phyloP scores from a whole-genome alignment of 2,888 invertebrate genomes.

The Pasiphila rectangulata region DNA sequence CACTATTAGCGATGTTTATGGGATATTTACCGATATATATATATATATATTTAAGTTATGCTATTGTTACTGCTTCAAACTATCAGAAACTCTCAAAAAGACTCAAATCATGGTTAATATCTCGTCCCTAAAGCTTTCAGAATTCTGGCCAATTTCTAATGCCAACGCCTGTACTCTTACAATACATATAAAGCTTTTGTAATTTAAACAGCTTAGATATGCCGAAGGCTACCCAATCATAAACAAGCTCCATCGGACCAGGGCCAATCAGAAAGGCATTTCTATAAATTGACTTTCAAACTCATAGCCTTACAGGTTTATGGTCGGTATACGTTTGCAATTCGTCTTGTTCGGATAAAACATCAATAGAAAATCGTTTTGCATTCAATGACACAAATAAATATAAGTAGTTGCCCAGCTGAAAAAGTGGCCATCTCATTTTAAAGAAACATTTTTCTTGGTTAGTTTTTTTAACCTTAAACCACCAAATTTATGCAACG shows the following conservation, averaged over 20 bases:
- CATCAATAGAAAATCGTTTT: too few species aligned
- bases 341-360: slow-evolving; percentile 1
- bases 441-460: too few species aligned
- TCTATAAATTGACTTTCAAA: slow-evolving; percentile 8
- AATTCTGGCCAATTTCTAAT: too few species aligned
- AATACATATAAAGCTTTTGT: background rate
- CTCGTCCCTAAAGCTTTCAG: too few species aligned
- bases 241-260: slow-evolving; percentile 12
- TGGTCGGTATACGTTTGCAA: slow-evolving; percentile 1
- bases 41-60: too few species aligned
- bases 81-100: too few species aligned
- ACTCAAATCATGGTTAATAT: too few species aligned
- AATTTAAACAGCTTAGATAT: slow-evolving; percentile 14
- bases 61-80: too few species aligned
- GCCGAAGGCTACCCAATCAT: slow-evolving; percentile 23
- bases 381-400: background rate
- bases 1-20: too few species aligned
- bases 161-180: slow-evolving; percentile 7
- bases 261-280: slow-evolving; percentile 18
- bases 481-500: too few species aligned
- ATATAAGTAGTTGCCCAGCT: background rate
- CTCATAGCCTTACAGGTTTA: slow-evolving; percentile 3
- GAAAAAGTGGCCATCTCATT: background rate
- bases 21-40: too few species aligned
- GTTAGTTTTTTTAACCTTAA: too few species aligned